These are phyloP conservation scores for Drosophila siamana DNA, from an alignment of 2,888 invertebrate genomes.

Conservation along the genomic window DNA sequence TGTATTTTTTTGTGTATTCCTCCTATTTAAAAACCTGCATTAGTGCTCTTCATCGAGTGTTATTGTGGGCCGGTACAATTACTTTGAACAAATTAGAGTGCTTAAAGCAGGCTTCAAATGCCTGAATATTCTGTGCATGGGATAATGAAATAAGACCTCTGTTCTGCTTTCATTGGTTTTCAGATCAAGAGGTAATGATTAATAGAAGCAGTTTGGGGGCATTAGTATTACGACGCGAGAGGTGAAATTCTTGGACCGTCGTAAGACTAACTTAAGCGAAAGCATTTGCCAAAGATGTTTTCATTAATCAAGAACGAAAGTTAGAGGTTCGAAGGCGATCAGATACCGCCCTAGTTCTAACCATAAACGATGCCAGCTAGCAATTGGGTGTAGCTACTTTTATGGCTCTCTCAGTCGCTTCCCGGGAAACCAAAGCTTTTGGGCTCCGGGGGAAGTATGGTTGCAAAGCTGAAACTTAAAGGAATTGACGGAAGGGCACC, in stretches of 20 bases:
- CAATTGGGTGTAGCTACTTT: slow-evolving; percentile 84
- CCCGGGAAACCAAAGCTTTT: slow-evolving; percentile 88
- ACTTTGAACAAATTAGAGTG: slow-evolving; percentile 56
- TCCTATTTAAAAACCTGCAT: slow-evolving; percentile 53
- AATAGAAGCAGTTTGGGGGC: slow-evolving; percentile 53
- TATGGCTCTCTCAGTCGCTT: slow-evolving; percentile 87
- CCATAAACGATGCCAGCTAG: slow-evolving; percentile 55
- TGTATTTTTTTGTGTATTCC: slow-evolving; percentile 48
- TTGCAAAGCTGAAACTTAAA: slow-evolving; percentile 85
- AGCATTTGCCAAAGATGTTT: slow-evolving; percentile 60
- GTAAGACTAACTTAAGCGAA: slow-evolving; percentile 60
- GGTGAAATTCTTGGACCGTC: slow-evolving; percentile 60
- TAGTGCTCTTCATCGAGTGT: slow-evolving; percentile 56
- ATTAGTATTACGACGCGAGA: slow-evolving; percentile 60
- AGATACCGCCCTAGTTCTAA: slow-evolving; percentile 48
- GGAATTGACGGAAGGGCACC: slow-evolving; percentile 90
- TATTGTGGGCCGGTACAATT: slow-evolving; percentile 51
- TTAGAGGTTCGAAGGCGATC: slow-evolving; percentile 73
- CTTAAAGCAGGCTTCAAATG: slow-evolving; percentile 42
- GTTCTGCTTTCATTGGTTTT: slow-evolving; percentile 56
- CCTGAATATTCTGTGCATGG: slow-evolving; percentile 50
- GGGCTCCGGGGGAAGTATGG: slow-evolving; percentile 88
- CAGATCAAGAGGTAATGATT: slow-evolving; percentile 57
- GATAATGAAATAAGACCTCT: slow-evolving; percentile 58
- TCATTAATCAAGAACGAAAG: slow-evolving; percentile 64